phyloP scores from a whole-genome alignment of 2,888 invertebrate species.

The Plutella xylostella region DNA sequence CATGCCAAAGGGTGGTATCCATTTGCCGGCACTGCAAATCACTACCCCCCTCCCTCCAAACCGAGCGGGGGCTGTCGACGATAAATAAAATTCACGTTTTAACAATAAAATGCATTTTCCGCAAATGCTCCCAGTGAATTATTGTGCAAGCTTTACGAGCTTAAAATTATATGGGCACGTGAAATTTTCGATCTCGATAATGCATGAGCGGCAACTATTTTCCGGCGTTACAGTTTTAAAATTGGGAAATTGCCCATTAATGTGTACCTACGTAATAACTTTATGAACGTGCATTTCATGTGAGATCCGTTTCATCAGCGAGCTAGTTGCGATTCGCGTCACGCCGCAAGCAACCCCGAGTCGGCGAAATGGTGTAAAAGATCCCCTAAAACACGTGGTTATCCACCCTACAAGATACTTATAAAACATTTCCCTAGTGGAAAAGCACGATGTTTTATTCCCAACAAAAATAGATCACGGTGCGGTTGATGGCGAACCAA shows the following conservation, averaged over 20 bases:
- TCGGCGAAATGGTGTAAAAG: conserved; percentile 39
- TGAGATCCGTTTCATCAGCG: too few species aligned
- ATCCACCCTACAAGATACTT: conserved; percentile 49
- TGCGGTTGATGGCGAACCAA: conserved; percentile 66
- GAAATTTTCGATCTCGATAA: conserved; percentile 69
- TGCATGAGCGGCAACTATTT: conserved; percentile 23
- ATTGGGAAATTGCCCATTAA: not conserved
- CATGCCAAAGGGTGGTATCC: conserved; percentile 64
- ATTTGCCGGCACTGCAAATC: conserved; percentile 65
- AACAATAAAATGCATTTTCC: conserved; percentile 71
- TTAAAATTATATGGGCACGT: conserved; percentile 69
- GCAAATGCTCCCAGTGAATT: conserved; percentile 68
- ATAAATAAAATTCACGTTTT: conserved; percentile 71
- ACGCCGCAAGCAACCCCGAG: conserved; percentile 14
- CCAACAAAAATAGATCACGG: conserved; percentile 66
- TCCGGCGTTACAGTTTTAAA: not conserved
- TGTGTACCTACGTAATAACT: not conserved
- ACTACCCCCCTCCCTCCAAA: conserved; percentile 41
- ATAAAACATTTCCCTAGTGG: conserved; percentile 63
- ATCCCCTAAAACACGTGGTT: conserved; percentile 52
- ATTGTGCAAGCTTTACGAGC: conserved; percentile 66
- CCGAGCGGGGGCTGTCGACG: conserved; percentile 56
- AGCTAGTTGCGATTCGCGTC: not conserved
- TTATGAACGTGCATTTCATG: too few species aligned
- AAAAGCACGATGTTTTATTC: conserved; percentile 59